Percentiles rank a stretch among this genome's conserved stretches.
These are phyloP conservation scores for Drosophila mulleri DNA, from an alignment of 2,888 invertebrate genomes.

Conservation along the genomic window DNA sequence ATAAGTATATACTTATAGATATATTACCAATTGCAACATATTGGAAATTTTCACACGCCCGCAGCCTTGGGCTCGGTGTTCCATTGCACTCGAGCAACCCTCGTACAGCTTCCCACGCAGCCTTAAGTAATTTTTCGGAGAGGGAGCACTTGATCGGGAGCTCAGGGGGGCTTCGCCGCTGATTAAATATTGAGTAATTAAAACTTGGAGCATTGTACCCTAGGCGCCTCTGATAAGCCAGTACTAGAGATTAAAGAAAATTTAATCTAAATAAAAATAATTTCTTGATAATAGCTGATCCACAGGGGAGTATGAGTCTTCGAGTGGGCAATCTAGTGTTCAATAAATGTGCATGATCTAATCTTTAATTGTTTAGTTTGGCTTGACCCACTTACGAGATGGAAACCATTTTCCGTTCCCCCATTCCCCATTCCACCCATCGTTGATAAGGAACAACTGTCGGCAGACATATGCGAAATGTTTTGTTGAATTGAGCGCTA, in stretches of 20 bases:
- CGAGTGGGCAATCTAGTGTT: slow-evolving; percentile 1
- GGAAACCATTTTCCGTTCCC: too few species aligned
- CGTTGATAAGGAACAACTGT: slow-evolving; percentile 41
- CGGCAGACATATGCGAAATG: slow-evolving; percentile 28
- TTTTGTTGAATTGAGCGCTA: slow-evolving; percentile 51
- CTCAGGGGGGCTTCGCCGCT: slow-evolving; percentile 17
- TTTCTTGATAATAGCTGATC: background rate
- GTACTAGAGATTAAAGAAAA: slow-evolving; percentile 2
- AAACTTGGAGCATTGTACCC: slow-evolving; percentile 54
- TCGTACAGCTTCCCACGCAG: slow-evolving; percentile 69
- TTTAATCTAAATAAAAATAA: background rate
- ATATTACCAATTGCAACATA: slow-evolving; percentile 63
- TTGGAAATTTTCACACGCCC: slow-evolving; percentile 76
- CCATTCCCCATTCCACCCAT: too few species aligned
- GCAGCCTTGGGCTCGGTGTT: slow-evolving; percentile 37
- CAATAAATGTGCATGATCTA: background rate
- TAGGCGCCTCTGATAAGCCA: slow-evolving; percentile 40
- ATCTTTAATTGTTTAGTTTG: slow-evolving; percentile 1
- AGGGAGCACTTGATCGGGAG: slow-evolving; percentile 1
- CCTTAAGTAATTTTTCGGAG: slow-evolving; percentile 27
- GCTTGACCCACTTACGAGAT: slow-evolving; percentile 46
- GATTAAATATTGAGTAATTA: slow-evolving; percentile 67
- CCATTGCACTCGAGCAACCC: slow-evolving; percentile 37
- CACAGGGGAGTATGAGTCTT: background rate
- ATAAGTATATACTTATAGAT: slow-evolving; percentile 22